phyloP scores from a whole-genome alignment of 2,797 vertebrate genomes.

The Microcaecilia unicolor region DNA sequence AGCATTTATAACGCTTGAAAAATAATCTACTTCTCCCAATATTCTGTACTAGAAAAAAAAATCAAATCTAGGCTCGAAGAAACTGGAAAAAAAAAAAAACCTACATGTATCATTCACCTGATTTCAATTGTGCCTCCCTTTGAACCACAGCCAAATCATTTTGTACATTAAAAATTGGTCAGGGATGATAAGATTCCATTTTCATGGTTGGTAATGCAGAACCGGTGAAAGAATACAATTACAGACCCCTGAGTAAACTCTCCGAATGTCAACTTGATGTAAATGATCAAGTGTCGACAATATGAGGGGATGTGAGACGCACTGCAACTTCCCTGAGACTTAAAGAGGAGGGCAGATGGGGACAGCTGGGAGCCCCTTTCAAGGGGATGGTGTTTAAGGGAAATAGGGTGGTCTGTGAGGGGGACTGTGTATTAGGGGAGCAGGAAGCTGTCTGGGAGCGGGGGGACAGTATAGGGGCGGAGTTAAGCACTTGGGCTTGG shows the following conservation, averaged over 20 bases:
- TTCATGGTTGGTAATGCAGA: conserved; percentile 99
- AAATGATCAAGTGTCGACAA: conserved; percentile 93
- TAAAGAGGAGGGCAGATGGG: no score
- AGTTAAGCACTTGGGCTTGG: no score
- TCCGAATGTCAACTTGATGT: conserved; percentile 98
- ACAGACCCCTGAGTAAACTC: conserved; percentile 98
- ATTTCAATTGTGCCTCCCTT: conserved; percentile 95
- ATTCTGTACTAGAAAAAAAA: conserved; percentile 48
- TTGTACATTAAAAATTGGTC: conserved; percentile 99
- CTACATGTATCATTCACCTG: conserved; percentile 94
- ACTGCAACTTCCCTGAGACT: conserved; percentile 56
- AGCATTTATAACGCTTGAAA: conserved; percentile 45
- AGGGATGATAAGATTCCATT: conserved; percentile 99
- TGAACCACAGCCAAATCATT: conserved; percentile 98
- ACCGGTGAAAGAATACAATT: conserved; percentile 99
- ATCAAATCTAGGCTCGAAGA: conserved; percentile 67
- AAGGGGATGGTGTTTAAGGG: no score
- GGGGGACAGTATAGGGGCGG: no score
- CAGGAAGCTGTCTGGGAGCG: no score
- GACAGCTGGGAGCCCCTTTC: no score
- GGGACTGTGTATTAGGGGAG: no score
- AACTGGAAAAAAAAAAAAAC: conserved; percentile 63
- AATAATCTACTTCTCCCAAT: conserved; percentile 48
- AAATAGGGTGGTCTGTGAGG: no score
- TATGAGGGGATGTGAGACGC: conserved; percentile 43